These are phyloP conservation scores for Erethizon dorsatum DNA, from an alignment of 2,797 vertebrate genomes.

Conservation along the genomic window DNA sequence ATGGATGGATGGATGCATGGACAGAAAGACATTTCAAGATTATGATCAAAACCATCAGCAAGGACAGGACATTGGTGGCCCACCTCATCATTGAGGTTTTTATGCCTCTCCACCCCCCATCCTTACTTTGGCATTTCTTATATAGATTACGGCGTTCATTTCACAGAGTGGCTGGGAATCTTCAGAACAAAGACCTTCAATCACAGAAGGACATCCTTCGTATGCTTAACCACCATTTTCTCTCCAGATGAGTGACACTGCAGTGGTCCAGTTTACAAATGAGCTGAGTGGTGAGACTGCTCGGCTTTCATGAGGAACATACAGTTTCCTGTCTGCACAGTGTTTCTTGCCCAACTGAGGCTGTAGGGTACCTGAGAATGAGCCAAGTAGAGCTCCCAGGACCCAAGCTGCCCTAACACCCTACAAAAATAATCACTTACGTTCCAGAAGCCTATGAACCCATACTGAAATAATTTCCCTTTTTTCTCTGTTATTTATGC, in stretches of 20 bases:
- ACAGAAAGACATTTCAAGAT: neutral
- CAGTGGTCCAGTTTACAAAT: neutral
- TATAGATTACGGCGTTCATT: neutral
- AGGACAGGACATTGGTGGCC: neutral
- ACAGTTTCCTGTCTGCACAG: neutral
- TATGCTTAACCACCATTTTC: neutral
- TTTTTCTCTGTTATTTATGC: neutral
- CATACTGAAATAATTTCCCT: neutral
- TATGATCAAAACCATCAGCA: constrained; percentile 16
- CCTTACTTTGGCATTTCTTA: neutral
- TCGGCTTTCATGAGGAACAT: neutral
- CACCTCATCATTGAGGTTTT: neutral
- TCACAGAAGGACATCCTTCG: neutral
- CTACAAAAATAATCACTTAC: neutral
- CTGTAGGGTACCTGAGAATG: neutral
- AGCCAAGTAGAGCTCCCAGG: neutral
- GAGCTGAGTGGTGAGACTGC: neutral
- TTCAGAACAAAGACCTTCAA: neutral
- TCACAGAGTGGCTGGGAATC: neutral
- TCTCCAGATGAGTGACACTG: neutral
- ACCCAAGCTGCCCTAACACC: neutral
- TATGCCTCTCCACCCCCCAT: neutral
- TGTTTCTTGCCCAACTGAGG: neutral
- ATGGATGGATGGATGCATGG: neutral
- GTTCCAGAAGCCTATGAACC: neutral